phyloP scores from a whole-genome alignment of 2,888 invertebrate genomes.

The Tachina lurida region DNA sequence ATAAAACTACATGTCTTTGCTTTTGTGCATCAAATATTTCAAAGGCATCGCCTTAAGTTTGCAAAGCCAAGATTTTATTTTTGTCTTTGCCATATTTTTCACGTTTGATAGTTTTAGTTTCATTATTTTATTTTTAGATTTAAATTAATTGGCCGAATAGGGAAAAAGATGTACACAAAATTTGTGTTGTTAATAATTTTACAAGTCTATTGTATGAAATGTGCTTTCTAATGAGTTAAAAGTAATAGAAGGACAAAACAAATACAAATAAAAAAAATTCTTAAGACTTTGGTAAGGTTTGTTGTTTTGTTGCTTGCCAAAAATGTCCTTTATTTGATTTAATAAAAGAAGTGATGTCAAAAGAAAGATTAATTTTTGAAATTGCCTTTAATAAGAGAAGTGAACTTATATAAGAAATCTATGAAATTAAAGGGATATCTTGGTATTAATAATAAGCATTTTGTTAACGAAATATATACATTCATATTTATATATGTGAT shows the following conservation, averaged over 20 bases:
- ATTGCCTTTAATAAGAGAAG: slow-evolving; percentile 3
- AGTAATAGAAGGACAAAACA: not conserved
- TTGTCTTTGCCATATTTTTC: slow-evolving; percentile 15
- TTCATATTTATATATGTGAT: too few species aligned
- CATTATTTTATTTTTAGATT: slow-evolving; percentile 54
- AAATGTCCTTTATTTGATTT: slow-evolving; percentile 12
- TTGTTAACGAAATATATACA: too few species aligned
- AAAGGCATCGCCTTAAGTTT: slow-evolving; percentile 37
- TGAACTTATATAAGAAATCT: not conserved
- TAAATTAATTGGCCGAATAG: slow-evolving; percentile 69
- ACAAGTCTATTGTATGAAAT: slow-evolving; percentile 20
- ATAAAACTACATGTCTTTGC: slow-evolving; percentile 27
- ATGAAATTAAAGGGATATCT: too few species aligned
- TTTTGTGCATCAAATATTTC: slow-evolving; percentile 16
- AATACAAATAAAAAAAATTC: slow-evolving; percentile 5
- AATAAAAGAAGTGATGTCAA: not conserved
- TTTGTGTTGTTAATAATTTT: not conserved
- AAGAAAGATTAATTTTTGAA: slow-evolving; percentile 34
- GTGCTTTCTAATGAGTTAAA: not conserved
- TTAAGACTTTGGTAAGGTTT: slow-evolving; percentile 2
- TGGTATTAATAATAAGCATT: too few species aligned
- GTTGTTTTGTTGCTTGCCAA: not conserved
- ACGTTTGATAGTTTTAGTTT: slow-evolving; percentile 38
- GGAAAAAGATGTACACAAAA: not conserved
- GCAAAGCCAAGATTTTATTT: slow-evolving; percentile 41